Conservation (phyloP, 2,888 invertebrate genomes). For the Oligia fasciuncula region DNA sequence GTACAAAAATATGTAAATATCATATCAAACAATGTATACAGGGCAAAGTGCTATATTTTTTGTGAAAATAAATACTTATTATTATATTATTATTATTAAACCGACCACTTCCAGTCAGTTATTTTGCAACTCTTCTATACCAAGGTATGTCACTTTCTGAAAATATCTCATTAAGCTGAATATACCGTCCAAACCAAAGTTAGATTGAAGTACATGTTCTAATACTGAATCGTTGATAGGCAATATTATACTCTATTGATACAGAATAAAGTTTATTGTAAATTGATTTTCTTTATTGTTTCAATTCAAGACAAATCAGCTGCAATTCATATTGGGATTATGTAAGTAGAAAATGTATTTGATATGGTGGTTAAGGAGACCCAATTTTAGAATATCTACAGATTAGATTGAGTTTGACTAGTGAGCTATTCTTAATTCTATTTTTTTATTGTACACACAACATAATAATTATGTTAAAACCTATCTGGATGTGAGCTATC, state of each 20-base stretch:
- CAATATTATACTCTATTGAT: conserved; percentile 74
- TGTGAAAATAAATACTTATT: too few relatives aligned
- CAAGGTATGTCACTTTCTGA: conserved; percentile 66
- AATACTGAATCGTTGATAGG: conserved; percentile 81
- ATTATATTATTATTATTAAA: too few relatives aligned
- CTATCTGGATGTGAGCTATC: too few relatives aligned
- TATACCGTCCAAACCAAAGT: conserved; percentile 79
- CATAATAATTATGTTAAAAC: not conserved
- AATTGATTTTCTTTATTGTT: not conserved
- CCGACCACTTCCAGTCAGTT: conserved; percentile 1
- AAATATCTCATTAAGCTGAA: conserved; percentile 84
- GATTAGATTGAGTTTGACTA: not conserved
- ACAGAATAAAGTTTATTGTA: not conserved
- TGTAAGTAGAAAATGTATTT: not conserved
- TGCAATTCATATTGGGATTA: not conserved
- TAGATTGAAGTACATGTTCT: conserved; percentile 79
- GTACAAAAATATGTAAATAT: too few relatives aligned
- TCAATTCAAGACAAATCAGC: not conserved
- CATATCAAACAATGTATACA: too few relatives aligned
- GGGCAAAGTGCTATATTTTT: too few relatives aligned
- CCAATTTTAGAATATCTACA: not conserved
- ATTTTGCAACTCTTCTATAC: conserved; percentile 24
- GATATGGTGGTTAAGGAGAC: too few relatives aligned
- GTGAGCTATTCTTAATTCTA: too few relatives aligned
- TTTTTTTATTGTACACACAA: not conserved